phyloP scores from a whole-genome alignment of 2,797 vertebrate genomes.

The Varecia variegata region DNA sequence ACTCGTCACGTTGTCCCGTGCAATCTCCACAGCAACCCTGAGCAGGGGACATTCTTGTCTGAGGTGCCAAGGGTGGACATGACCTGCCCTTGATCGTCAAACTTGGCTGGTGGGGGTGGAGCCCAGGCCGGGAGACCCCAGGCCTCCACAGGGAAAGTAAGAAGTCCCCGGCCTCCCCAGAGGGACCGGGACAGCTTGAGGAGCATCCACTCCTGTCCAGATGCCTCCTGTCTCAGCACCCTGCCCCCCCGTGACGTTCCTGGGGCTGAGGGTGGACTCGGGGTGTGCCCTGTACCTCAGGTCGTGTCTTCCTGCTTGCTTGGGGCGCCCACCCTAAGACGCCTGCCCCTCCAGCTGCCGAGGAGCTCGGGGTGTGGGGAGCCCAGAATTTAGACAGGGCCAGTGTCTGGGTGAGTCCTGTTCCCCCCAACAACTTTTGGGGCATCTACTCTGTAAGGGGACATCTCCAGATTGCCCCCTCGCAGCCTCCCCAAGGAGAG shows the following conservation, averaged over 20 bases:
- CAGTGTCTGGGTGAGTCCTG: background rate
- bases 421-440: background rate
- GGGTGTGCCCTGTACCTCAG: background rate
- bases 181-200: background rate
- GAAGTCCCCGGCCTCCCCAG: accelerated
- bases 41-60: background rate
- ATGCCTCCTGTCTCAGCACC: background rate
- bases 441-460: background rate
- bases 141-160: background rate
- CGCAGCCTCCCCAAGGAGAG: background rate
- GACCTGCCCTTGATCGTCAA: background rate
- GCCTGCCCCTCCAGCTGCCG: background rate
- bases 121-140: background rate
- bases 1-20: accelerated
- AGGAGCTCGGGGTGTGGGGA: background rate
- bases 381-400: background rate
- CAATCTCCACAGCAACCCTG: background rate
- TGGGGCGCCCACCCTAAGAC: background rate
- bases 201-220: background rate
- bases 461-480: background rate
- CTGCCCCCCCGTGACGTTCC: background rate
- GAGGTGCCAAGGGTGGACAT: background rate
- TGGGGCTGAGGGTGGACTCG: background rate
- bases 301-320: background rate
- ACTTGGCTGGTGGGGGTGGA: background rate